phyloP scores from a whole-genome alignment of 2,888 invertebrate genomes.

The Melinaea menophilus region DNA sequence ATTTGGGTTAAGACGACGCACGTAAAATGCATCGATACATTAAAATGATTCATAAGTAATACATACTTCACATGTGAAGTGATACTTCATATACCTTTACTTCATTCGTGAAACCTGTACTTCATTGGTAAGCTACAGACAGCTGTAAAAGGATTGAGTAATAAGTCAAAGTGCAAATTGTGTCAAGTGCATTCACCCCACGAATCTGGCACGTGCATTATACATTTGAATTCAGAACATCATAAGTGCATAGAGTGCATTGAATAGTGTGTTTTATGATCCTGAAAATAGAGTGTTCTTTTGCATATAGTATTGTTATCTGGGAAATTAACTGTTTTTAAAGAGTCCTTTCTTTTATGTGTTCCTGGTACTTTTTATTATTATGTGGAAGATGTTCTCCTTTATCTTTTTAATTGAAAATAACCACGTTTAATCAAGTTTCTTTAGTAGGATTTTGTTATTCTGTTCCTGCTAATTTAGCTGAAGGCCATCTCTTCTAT shows the following conservation, averaged over 20 bases:
- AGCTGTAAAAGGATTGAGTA: conserved; percentile 43
- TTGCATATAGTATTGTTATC: background rate
- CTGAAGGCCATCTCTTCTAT: too few species aligned
- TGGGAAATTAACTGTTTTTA: background rate
- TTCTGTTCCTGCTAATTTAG: too few species aligned
- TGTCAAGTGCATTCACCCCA: conserved; percentile 63
- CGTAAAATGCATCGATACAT: conserved; percentile 25
- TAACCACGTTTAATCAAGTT: too few species aligned
- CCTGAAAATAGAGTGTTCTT: background rate
- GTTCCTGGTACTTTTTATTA: background rate
- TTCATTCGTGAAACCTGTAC: background rate
- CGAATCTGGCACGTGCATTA: conserved; percentile 59
- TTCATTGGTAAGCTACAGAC: conserved; percentile 21
- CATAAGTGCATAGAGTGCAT: conserved; percentile 25
- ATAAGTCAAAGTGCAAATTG: conserved; percentile 59
- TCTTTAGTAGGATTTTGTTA: too few species aligned
- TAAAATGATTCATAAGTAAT: conserved; percentile 11
- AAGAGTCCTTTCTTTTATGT: background rate
- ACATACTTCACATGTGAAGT: background rate
- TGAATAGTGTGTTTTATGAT: conserved; percentile 16
- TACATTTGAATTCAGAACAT: conserved; percentile 26
- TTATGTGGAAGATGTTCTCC: too few species aligned
- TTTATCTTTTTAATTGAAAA: too few species aligned
- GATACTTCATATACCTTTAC: background rate
- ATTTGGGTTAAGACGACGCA: conserved; percentile 53